Conservation (phyloP, 2,797 vertebrate species). For the Pantherophis alleghaniensis region DNA sequence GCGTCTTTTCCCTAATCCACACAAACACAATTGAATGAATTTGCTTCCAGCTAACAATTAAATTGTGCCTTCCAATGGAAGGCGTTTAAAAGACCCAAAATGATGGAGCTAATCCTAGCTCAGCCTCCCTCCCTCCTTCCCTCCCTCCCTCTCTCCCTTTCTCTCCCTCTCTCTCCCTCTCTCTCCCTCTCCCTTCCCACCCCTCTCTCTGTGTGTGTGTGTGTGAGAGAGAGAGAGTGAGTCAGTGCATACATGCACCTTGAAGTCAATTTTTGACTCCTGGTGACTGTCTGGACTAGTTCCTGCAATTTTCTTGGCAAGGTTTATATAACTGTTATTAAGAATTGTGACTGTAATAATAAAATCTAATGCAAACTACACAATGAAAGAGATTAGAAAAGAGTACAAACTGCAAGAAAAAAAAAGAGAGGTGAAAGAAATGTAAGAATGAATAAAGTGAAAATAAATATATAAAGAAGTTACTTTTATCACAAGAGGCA, state of each 20-base stretch:
- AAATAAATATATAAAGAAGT: neutral
- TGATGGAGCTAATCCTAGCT: neutral
- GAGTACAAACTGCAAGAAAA: neutral
- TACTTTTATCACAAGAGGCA: neutral
- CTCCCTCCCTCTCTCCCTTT: too few species aligned
- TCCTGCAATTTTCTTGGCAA: neutral
- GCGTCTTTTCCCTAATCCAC: neutral
- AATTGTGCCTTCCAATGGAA: neutral
- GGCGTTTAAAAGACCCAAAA: neutral
- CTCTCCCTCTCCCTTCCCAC: accelerated
- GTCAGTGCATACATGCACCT: neutral
- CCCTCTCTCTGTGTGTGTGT: too few species aligned
- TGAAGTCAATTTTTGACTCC: neutral
- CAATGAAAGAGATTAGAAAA: neutral
- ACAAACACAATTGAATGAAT: neutral
- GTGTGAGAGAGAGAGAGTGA: neutral
- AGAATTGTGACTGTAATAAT: neutral
- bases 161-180: neutral
- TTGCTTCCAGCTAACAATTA: neutral
- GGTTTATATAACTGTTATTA: neutral
- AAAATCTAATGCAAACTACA: neutral
- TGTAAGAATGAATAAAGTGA: neutral
- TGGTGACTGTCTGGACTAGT: neutral
- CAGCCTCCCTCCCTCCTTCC: neutral
- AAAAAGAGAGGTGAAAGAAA: neutral